A percentile compares a stretch with the other conserved stretches of the same genome.
Evolutionary conservation across 2,113 vertebrate genomes (phyloP).

Genomic region (Rhagologus leucostigma): DNA sequence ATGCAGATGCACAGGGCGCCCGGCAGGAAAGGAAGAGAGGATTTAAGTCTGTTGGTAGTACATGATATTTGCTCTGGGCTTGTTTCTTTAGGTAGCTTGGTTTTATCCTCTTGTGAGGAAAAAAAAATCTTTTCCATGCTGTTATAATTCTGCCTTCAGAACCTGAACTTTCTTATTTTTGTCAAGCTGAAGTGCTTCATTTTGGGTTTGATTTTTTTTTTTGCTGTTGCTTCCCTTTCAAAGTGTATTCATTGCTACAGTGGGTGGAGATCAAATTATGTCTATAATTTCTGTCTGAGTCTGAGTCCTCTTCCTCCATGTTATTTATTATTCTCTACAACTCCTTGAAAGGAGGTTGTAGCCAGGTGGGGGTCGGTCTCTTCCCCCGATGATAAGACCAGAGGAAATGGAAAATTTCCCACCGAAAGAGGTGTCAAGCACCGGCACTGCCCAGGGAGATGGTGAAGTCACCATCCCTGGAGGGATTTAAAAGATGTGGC

Average conservation of each 20-base stretch:
- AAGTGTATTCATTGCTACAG: background rate
- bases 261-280: background rate
- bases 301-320: background rate
- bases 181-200: background rate
- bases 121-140: background rate
- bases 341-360: background rate
- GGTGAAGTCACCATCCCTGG: background rate
- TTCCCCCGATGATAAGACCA: background rate
- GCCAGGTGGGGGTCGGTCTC: rapidly evolving
- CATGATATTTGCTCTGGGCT: background rate
- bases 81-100: background rate
- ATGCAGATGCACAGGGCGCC: background rate
- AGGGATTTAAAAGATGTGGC: background rate
- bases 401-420: background rate
- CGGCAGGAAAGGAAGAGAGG: background rate
- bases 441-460: background rate
- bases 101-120: background rate
- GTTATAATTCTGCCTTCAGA: background rate
- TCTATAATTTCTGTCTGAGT: background rate
- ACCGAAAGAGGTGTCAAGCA: background rate
- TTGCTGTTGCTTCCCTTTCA: background rate
- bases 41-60: background rate
- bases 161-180: background rate
- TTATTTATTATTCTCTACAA: background rate
- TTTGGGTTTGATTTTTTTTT: background rate